Percentiles rank a stretch among this genome's conserved stretches.
Evolutionary conservation across 1,140 invertebrate genomes (phyloP).

Genomic region (Drosophila melanogaster): DNA sequence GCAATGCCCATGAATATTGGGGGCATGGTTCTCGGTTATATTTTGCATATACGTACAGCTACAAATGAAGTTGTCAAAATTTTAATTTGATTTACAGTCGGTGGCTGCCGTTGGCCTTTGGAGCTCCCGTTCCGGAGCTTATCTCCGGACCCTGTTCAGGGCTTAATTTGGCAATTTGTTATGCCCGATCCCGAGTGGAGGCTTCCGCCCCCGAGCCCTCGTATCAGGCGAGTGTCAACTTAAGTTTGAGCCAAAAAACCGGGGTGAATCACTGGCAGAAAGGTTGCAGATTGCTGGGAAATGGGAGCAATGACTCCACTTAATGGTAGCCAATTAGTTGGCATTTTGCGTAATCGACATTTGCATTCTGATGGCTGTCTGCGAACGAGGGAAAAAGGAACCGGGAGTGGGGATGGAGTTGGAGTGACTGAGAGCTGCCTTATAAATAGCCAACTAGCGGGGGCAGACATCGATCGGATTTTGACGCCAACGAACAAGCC

Average conservation of each 20-base stretch:
- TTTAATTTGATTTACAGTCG: constrained; percentile 78
- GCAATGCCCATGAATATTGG: neutral
- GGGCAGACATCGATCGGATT: constrained; percentile 49
- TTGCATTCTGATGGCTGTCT: constrained; percentile 47
- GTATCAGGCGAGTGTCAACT: constrained; percentile 71
- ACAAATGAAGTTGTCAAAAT: constrained; percentile 82
- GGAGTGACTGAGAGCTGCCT: neutral
- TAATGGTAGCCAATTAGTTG: constrained; percentile 77
- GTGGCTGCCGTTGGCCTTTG: constrained; percentile 4
- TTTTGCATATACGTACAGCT: constrained; percentile 26
- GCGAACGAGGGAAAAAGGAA: neutral
- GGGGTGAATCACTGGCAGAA: constrained; percentile 27
- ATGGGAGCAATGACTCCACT: constrained; percentile 57
- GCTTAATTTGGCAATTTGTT: constrained; percentile 80
- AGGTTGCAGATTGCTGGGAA: constrained; percentile 8
- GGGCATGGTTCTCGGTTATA: neutral
- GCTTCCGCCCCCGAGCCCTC: constrained; percentile 26
- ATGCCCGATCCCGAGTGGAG: constrained; percentile 26
- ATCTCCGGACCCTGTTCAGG: constrained; percentile 45
- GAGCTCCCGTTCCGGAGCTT: constrained; percentile 35
- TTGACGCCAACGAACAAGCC: constrained; percentile 71
- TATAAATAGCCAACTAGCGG: constrained; percentile 34
- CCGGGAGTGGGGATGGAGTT: neutral
- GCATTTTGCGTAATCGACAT: constrained; percentile 73
- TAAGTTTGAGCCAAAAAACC: constrained; percentile 44